These are phyloP conservation scores for Sisor rabdophorus DNA, from an alignment of 2,113 vertebrate genomes.

Conservation along the genomic window DNA sequence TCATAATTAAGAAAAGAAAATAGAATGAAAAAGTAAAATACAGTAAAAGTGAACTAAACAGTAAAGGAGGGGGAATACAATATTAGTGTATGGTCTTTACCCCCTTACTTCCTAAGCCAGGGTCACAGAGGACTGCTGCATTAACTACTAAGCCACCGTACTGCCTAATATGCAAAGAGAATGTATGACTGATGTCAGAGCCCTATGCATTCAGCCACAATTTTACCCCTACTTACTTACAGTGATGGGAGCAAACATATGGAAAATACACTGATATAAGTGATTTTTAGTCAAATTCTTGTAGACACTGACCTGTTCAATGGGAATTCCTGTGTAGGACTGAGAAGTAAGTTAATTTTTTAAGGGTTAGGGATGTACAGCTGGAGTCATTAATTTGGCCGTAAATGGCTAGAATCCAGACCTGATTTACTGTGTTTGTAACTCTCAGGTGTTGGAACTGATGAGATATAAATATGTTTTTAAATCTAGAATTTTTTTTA, in stretches of 20 bases:
- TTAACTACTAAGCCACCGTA: too few species aligned
- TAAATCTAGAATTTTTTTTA: background rate
- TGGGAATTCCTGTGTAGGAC: background rate
- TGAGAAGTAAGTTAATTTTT: background rate
- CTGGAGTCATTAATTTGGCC: background rate
- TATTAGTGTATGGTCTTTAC: too few species aligned
- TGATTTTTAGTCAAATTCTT: background rate
- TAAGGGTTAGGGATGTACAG: background rate
- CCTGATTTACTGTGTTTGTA: background rate
- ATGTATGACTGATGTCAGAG: too few species aligned
- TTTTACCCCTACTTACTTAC: too few species aligned
- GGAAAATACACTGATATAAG: background rate
- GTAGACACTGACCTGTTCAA: background rate
- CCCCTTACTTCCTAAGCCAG: too few species aligned
- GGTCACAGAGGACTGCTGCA: too few species aligned
- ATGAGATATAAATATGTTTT: background rate
- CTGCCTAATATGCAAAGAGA: too few species aligned
- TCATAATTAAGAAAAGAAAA: too few species aligned
- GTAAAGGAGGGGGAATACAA: too few species aligned
- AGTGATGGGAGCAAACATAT: background rate
- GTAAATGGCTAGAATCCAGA: background rate
- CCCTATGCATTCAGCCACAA: too few species aligned
- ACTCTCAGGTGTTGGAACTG: background rate
- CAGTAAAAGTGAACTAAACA: too few species aligned
- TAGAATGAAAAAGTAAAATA: too few species aligned